Base-by-base conservation (phyloP, 2,888 invertebrate species). In the Eurytoma adleriae region DNA sequence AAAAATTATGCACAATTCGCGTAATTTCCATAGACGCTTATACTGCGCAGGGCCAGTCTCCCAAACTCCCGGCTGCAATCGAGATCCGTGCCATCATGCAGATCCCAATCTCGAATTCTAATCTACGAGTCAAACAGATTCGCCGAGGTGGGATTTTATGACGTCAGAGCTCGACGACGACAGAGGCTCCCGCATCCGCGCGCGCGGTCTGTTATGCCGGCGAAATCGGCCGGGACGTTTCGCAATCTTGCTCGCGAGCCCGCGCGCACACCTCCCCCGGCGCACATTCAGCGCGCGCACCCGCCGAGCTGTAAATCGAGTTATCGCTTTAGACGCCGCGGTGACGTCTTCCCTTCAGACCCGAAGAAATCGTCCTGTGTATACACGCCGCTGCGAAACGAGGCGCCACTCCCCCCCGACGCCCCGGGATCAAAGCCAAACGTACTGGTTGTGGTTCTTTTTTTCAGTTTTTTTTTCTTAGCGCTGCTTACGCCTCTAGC, bases 281-380 rank as follows among this genome's bases (percentile, higher is more conserved):
- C 52, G 57, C 70, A 61, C 75, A 56, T 59, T 77, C 77, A 27
- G 61, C 18, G 72, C 20, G 27, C 50, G 1, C 64, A 18, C 50
- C 48, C 57, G 20, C 54, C 3, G 27, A 54, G 61, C 68, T 62
- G 56, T 76, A 80, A 80, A 80, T 80, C 76, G 80, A 76, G 67
- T 80, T 80, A 80, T 76, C 79, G 71, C 72, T 27, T 20, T 12
- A 24, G 50, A 30, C 50, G 30, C 10, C 16, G 61, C 30, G 57
- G 13, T 61, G 54, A 30, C 52, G 16, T 52, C 30, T 40, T 57
- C 3, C n/a, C 14, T 48, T 13, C 27, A 50, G 13, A 27, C 3
- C 3, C 10, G 27, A 5, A 24, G 66, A 14, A 10, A 1, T 3
- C 13, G 18, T 4, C 16, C n/a, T 3, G 68, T 52, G 24, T 54